A percentile compares a stretch with the other conserved stretches of the same genome.
Evolutionary conservation across 2,888 invertebrate genomes (phyloP).

Genomic region (Epiblema foenella): DNA sequence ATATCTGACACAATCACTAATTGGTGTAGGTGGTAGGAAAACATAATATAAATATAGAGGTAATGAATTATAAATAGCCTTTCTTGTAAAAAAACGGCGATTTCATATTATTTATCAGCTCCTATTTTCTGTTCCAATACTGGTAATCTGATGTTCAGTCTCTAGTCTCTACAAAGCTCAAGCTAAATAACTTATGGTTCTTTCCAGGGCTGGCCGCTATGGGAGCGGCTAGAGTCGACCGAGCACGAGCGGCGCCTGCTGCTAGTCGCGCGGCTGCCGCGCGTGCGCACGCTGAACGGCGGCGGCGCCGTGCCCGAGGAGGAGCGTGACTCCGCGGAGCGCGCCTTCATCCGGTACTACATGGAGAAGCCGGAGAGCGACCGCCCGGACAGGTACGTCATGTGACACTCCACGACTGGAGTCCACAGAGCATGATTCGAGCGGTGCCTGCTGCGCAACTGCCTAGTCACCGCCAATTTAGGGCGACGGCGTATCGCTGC

Average conservation of each 20-base stretch:
- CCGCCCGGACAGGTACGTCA: conserved; percentile 89
- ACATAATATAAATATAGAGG: no score
- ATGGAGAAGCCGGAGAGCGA: conserved; percentile 94
- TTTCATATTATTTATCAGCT: no score
- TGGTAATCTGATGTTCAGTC: neutral
- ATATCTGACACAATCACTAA: no score
- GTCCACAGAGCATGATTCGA: no score
- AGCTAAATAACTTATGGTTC: neutral
- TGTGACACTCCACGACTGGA: neutral
- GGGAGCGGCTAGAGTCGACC: conserved; percentile 92
- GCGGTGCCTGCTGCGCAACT: no score
- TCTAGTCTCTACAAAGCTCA: no score
- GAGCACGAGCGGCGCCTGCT: conserved; percentile 95
- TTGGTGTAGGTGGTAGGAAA: no score
- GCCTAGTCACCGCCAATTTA: no score
- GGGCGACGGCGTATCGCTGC: no score
- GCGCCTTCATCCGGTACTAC: conserved; percentile 96
- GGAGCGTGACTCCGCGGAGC: conserved; percentile 96
- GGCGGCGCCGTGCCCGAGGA: conserved; percentile 92
- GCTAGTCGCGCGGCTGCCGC: conserved; percentile 94
- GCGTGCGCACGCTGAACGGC: conserved; percentile 94
- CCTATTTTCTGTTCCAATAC: no score
- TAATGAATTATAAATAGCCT: no score
- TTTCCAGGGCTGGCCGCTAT: conserved; percentile 87
- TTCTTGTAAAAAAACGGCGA: no score